A percentile compares a stretch with the other conserved stretches of the same genome.
phyloP scores from a whole-genome alignment of 2,888 invertebrate species.

The Watsonalla cultraria region DNA sequence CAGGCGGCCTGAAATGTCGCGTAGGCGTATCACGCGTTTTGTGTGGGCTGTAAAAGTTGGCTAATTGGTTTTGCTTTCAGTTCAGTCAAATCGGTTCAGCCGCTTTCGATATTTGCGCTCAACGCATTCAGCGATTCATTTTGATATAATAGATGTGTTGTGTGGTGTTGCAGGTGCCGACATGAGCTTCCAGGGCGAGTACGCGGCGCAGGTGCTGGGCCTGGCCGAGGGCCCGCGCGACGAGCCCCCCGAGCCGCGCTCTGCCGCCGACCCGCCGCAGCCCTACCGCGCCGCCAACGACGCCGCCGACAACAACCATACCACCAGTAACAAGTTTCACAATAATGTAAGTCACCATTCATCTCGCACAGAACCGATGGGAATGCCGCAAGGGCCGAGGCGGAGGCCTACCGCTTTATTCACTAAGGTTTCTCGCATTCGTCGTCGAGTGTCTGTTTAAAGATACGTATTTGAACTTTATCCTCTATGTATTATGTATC shows the following conservation, averaged over 20 bases:
- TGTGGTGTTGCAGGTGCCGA: constrained; percentile 85
- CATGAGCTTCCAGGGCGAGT: constrained; percentile 93
- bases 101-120: no score
- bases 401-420: no score
- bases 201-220: constrained; percentile 92
- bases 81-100: no score
- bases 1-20: background rate
- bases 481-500: no score
- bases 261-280: constrained; percentile 24
- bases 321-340: constrained; percentile 34
- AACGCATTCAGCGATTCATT: no score
- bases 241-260: constrained; percentile 35
- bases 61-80: background rate
- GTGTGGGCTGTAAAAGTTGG: background rate
- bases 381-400: no score
- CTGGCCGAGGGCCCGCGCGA: constrained; percentile 60
- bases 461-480: no score
- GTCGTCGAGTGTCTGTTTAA: no score
- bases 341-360: no score
- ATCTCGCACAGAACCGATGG: no score
- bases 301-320: constrained; percentile 22
- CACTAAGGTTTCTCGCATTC: no score
- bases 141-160: no score
- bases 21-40: background rate
- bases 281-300: constrained; percentile 33